Conservation (phyloP, 92 coral and sea anemone species). For the Phenganax stokvisi region DNA sequence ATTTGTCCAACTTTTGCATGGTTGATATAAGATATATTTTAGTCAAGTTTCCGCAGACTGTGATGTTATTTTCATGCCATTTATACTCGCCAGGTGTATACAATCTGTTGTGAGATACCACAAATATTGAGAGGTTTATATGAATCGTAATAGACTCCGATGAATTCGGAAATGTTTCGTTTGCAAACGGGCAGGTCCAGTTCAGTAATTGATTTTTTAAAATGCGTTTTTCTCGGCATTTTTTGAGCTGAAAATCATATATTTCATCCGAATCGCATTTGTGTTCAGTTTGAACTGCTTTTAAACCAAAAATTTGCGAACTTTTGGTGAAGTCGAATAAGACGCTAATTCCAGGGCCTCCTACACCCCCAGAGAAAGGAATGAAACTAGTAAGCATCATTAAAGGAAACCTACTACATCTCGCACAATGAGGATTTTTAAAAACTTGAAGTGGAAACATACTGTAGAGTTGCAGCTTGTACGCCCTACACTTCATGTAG, state of each 20-base stretch:
- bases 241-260: slow-evolving; percentile 4
- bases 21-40: background rate
- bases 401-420: background rate
- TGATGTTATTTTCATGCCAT: slow-evolving; percentile 21
- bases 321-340: slow-evolving; percentile 29
- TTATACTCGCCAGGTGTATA: slow-evolving; percentile 24
- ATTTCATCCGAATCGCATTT: background rate
- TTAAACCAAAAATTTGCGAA: slow-evolving; percentile 22
- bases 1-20: background rate
- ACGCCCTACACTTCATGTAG: background rate
- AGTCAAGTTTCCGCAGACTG: slow-evolving; percentile 42
- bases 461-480: background rate
- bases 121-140: slow-evolving; percentile 30
- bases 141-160: slow-evolving; percentile 8
- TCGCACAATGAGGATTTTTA: slow-evolving; percentile 28
- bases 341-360: background rate
- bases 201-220: background rate
- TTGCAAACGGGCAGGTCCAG: slow-evolving; percentile 30
- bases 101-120: slow-evolving; percentile 22
- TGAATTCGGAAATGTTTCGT: slow-evolving; percentile 31
- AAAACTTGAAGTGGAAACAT: too few species aligned
- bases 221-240: slow-evolving; percentile 3
- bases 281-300: background rate
- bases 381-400: background rate
- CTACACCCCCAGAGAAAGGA: background rate